Evolutionary conservation across 2,113 vertebrate species (phyloP), one percentile per base, ranked within the genome.

Genomic region (Opisthocomus hoazin): DNA sequence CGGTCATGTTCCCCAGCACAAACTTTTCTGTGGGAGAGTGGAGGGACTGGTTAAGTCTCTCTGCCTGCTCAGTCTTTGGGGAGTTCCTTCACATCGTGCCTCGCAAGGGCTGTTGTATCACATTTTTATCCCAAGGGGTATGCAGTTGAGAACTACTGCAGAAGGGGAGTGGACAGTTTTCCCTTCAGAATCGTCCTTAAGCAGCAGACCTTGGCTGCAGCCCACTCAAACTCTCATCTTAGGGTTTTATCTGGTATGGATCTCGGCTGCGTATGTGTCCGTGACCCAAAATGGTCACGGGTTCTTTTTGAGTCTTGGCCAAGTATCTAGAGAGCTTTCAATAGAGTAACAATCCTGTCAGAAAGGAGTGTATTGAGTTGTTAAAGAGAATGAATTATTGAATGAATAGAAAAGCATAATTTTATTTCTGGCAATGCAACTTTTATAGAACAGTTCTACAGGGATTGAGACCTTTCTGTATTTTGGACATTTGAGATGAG

Each of bases 121-220:
- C 8, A 6, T 23, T 86, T 95, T 73, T 84, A 48, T 92, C 37
- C 41, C 46, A 22, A 15, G 22, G 27, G 13, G 1, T 81, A 39
- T 2, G 4, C 13, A 32, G 10, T 23, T 50, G 41, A 50, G 30
- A 68, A 27, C 46, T 60, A 12, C 24, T 2, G 4, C 3, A 2
- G 34, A 50, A 71, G 30, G 23, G 6, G 30, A 65, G 37, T 15
- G 11, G 53, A 34, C 41, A 69, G 18, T 48, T 89, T 32, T 89
- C 34, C 9, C 4, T 69, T 82, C 2, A 7, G 65, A 66, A 48
- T 61, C 0, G 0, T 41, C 4, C 26, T 64, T 71, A 77, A 64
- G 66, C 51, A 75, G 22, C 39, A 85, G 29, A 45, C 24, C 11
- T 88, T 60, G 24, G 24, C 53, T 79, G 66, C 43, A 83, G n/a